Evolutionary conservation across 2,797 vertebrate genomes (phyloP).

Genomic region (Eulemur coronatus): DNA sequence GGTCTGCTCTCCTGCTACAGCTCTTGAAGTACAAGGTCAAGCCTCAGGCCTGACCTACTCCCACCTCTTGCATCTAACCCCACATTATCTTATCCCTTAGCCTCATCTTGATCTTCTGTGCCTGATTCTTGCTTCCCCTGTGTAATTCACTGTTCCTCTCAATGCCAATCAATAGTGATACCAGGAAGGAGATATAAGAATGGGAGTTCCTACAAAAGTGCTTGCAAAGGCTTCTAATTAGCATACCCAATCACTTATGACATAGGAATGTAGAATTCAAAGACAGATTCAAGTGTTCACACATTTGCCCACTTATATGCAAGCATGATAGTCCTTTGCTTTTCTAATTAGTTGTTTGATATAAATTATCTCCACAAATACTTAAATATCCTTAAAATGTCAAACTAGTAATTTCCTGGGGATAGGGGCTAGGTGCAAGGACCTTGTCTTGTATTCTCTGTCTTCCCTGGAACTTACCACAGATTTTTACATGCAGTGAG

Average conservation of each 20-base stretch:
- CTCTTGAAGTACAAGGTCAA: not conserved
- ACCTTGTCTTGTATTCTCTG: not conserved
- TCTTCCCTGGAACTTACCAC: not conserved
- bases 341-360: not conserved
- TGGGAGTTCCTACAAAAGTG: not conserved
- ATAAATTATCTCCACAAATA: not conserved
- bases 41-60: not conserved
- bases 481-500: not conserved
- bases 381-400: conserved; percentile 7
- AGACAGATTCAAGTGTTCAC: not conserved
- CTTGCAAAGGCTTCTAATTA: not conserved
- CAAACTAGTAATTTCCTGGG: not conserved
- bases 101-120: not conserved
- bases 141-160: not conserved
- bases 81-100: not conserved
- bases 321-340: not conserved
- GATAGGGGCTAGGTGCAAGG: not conserved
- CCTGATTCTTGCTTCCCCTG: not conserved
- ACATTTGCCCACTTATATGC: not conserved
- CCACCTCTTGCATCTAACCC: not conserved
- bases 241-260: not conserved
- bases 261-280: not conserved
- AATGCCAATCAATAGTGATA: not conserved
- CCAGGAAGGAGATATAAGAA: not conserved
- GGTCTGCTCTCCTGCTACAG: not conserved